A percentile compares a stretch with the other conserved stretches of the same genome.
These are phyloP conservation scores for Lepus americanus DNA, from an alignment of 2,113 vertebrate species.

Conservation along the genomic window DNA sequence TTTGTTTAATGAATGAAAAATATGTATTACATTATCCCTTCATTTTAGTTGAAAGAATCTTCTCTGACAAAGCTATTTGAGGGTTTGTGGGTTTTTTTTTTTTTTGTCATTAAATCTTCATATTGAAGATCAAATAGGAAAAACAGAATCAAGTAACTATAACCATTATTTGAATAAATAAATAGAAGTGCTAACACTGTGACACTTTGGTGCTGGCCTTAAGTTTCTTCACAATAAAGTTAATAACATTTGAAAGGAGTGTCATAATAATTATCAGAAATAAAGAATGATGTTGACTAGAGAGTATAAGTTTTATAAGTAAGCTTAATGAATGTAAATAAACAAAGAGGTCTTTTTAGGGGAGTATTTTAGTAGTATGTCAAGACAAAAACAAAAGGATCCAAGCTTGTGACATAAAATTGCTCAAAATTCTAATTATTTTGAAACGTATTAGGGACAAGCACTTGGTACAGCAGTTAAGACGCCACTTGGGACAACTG, in stretches of 20 bases:
- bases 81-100: not conserved
- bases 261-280: not conserved
- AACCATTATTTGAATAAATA: not conserved
- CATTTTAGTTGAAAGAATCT: slow-evolving; percentile 12
- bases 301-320: slow-evolving; percentile 20
- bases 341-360: not conserved
- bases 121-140: slow-evolving; percentile 22
- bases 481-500: too few species aligned
- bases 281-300: not conserved
- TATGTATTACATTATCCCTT: not conserved
- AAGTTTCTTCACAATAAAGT: slow-evolving; percentile 31
- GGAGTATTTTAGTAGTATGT: slow-evolving; percentile 28
- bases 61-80: slow-evolving; percentile 3
- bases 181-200: not conserved
- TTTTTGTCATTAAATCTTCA: not conserved
- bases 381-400: slow-evolving; percentile 5
- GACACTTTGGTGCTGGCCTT: not conserved
- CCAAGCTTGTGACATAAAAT: not conserved
- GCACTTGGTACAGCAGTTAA: too few species aligned
- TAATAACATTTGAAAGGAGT: slow-evolving; percentile 22
- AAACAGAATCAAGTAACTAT: not conserved
- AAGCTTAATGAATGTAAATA: slow-evolving; percentile 45
- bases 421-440: slow-evolving; percentile 50
- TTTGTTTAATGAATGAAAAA: slow-evolving; percentile 15
- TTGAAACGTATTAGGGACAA: not conserved